Percentiles rank a stretch among this genome's conserved stretches.
phyloP scores from a whole-genome alignment of 2,113 vertebrate genomes.

The Bambusicola thoracicus region DNA sequence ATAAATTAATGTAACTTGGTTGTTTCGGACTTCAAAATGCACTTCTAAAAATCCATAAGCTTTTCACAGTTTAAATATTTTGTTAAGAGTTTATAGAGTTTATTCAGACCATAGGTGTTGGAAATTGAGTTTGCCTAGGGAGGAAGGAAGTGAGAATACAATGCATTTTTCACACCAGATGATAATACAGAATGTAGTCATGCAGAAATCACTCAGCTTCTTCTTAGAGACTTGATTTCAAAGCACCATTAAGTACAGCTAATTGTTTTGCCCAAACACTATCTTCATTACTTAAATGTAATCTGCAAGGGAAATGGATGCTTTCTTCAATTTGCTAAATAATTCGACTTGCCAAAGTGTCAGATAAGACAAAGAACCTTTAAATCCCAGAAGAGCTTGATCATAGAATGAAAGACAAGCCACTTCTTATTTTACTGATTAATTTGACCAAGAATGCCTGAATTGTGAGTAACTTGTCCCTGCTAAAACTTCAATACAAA shows the following conservation, averaged over 20 bases:
- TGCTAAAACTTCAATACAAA: not conserved
- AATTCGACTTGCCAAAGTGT: slow-evolving; percentile 33
- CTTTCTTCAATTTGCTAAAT: slow-evolving; percentile 52
- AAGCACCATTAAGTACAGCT: slow-evolving; percentile 24
- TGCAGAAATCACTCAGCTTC: slow-evolving; percentile 33
- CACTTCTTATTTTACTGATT: slow-evolving; percentile 43
- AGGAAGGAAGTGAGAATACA: slow-evolving; percentile 49
- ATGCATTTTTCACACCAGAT: slow-evolving; percentile 59
- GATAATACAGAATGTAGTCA: slow-evolving; percentile 40
- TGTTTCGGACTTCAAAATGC: not conserved
- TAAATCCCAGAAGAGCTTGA: slow-evolving; percentile 49
- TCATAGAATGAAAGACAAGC: slow-evolving; percentile 52
- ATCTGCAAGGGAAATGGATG: slow-evolving; percentile 68
- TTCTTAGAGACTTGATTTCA: slow-evolving; percentile 34
- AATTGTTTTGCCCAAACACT: slow-evolving; percentile 44
- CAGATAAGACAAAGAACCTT: slow-evolving; percentile 64
- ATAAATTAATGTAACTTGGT: not conserved
- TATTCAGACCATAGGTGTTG: slow-evolving; percentile 41
- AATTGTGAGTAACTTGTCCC: slow-evolving; percentile 13
- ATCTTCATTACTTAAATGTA: slow-evolving; percentile 59
- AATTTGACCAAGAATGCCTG: slow-evolving; percentile 40
- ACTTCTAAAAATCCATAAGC: slow-evolving; percentile 27
- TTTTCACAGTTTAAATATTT: slow-evolving; percentile 9
- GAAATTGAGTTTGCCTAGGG: slow-evolving; percentile 15
- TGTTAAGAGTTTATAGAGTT: not conserved